Base-by-base conservation (phyloP, 2,113 vertebrate genomes). In the Heptranchias perlo region DNA sequence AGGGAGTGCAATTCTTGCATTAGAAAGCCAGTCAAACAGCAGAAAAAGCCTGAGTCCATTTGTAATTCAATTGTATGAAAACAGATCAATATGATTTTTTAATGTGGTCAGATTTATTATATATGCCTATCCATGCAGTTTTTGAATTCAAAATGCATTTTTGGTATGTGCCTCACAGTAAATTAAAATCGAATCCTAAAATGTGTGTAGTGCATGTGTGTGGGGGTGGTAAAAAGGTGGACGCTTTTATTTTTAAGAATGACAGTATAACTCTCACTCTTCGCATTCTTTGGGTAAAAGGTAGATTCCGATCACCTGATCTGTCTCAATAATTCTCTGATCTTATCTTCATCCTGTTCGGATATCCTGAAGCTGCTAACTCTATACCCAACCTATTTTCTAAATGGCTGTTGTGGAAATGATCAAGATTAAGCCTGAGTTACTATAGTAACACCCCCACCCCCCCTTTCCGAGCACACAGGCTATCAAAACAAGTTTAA, bases 291-390 rank as follows among this genome's bases (percentile, higher is more conserved):
- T 49, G 94, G 18, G 65, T 52, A 52, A 52, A 73, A 69, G 94
- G 65, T 52, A 73, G 23, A 47, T 67, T 95, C 65, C 47, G 94
- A 95, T 94, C 62, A 94, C 47, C 64, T 95, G 94, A 95, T 13
- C 44, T 67, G 13, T 52, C 94, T 69, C 65, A 11, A 31, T 18
- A 47, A 65, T 69, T 52, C 94, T 69, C 25, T 52, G 94, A 95
- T 95, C 64, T 69, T 95, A 95, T 95, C 94, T 95, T 67, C 94
- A 95, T 69, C 64, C 94, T 95, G 94, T 69, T 95, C 64, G 94
- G 65, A 95, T 95, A 95, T 69, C 94, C 94, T 95, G 94, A 73
- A 95, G 62, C 94, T 95, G 65, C 44, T 49, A 95, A 95, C 65
- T 35, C 44, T 95, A 64, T 94, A 49, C 94, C 25, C 25, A 95